phyloP scores from a whole-genome alignment of 2,888 invertebrate genomes.

The Trachelus troglodyta region DNA sequence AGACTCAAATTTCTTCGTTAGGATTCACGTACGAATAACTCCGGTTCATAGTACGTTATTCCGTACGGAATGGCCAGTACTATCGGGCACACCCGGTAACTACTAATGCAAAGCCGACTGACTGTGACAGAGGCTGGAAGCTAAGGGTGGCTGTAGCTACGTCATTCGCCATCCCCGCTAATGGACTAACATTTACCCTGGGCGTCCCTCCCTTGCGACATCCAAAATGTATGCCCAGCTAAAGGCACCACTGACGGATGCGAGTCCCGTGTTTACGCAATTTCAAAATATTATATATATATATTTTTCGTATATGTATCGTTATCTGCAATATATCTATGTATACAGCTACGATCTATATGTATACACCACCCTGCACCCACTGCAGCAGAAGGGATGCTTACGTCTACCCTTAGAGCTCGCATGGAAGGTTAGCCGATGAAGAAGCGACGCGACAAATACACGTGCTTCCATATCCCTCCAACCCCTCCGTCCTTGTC shows the following conservation, averaged over 20 bases:
- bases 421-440: not conserved
- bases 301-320: not conserved
- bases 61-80: not conserved
- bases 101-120: not conserved
- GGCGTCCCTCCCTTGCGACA: not conserved
- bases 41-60: too few relatives aligned
- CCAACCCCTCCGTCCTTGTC: not conserved
- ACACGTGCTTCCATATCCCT: not conserved
- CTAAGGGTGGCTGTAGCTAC: not conserved
- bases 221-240: constrained; percentile 12
- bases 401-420: not conserved
- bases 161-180: constrained; percentile 12
- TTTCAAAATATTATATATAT: not conserved
- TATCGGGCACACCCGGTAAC: not conserved
- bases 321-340: not conserved
- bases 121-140: not conserved
- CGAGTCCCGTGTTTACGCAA: not conserved
- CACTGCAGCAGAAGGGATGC: not conserved
- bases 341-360: not conserved
- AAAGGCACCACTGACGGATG: not conserved
- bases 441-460: not conserved
- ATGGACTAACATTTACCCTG: constrained; percentile 18
- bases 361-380: not conserved
- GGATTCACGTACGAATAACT: too few relatives aligned
- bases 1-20: too few relatives aligned